A percentile compares a stretch with the other conserved stretches of the same genome.
Conservation (phyloP, 1,140 invertebrate genomes). For the Planococcus citri region DNA sequence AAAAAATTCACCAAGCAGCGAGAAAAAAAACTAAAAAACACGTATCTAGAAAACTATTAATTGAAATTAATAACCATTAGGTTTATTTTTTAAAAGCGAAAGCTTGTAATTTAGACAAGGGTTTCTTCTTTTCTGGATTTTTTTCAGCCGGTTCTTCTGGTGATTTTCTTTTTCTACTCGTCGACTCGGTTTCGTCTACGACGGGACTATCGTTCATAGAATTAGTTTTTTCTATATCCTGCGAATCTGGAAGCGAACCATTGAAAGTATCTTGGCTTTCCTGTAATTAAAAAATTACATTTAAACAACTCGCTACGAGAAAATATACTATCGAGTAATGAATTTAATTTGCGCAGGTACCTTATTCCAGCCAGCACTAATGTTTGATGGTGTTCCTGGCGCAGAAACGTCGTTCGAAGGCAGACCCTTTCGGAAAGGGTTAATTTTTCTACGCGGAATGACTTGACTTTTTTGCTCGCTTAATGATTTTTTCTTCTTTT, state of each 20-base stretch:
- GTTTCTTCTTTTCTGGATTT: not conserved
- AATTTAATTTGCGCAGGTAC: not conserved
- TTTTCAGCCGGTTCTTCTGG: not conserved
- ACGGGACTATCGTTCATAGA: not conserved
- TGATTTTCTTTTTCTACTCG: not conserved
- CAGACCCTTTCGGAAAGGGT: not conserved
- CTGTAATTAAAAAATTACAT: not conserved
- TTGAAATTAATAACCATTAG: not conserved
- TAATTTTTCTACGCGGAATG: not conserved
- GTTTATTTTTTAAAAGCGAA: constrained; percentile 13
- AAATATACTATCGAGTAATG: not conserved
- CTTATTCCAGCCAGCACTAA: not conserved
- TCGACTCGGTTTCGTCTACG: not conserved
- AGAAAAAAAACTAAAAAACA: not conserved
- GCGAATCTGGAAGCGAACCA: not conserved
- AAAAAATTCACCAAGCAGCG: too few species aligned
- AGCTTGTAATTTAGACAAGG: not conserved
- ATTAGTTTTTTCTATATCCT: not conserved
- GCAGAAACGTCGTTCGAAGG: not conserved
- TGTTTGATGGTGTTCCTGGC: not conserved
- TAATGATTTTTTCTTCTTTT: constrained; percentile 10
- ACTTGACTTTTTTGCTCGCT: constrained; percentile 16
- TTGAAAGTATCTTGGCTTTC: not conserved
- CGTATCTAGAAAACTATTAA: not conserved
- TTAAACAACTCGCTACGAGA: not conserved